A percentile compares a stretch with the other conserved stretches of the same genome.
Conservation (phyloP, 2,888 invertebrate species). For the Hoplodrina blanda region DNA sequence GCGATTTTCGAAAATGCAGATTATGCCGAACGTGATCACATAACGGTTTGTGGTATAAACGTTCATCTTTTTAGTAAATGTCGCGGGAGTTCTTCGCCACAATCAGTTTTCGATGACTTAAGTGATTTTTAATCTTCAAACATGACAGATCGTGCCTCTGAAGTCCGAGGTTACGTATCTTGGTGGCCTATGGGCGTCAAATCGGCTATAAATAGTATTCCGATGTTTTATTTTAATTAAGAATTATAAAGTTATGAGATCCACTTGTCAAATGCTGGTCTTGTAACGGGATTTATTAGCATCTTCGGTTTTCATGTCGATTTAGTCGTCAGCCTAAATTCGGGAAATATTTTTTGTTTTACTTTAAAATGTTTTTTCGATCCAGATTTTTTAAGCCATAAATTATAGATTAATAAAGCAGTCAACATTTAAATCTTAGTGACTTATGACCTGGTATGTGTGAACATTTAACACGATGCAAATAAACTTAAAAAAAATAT, state of each 20-base stretch:
- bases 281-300: constrained; percentile 36
- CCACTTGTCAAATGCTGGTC: constrained; percentile 36
- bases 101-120: constrained; percentile 61
- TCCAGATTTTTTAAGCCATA: constrained; percentile 14
- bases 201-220: constrained; percentile 6
- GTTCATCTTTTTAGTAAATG: constrained; percentile 45
- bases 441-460: constrained; percentile 28
- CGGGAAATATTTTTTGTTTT: constrained; percentile 10
- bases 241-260: background rate
- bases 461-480: constrained; percentile 31
- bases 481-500: too few species aligned
- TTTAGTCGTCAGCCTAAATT: constrained; percentile 36
- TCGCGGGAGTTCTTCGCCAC: constrained; percentile 35
- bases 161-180: constrained; percentile 35
- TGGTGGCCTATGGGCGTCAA: constrained; percentile 27
- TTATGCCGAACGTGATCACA: constrained; percentile 44
- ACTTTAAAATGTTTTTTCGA: constrained; percentile 9
- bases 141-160: constrained; percentile 65
- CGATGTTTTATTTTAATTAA: constrained; percentile 29
- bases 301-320: constrained; percentile 7
- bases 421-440: constrained; percentile 28
- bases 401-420: constrained; percentile 35
- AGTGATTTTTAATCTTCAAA: constrained; percentile 69
- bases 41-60: constrained; percentile 60
- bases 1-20: constrained; percentile 45